Evolutionary conservation across 2,113 vertebrate species (phyloP), one percentile per base, ranked within the genome.

Genomic region (Trogon surrucura): DNA sequence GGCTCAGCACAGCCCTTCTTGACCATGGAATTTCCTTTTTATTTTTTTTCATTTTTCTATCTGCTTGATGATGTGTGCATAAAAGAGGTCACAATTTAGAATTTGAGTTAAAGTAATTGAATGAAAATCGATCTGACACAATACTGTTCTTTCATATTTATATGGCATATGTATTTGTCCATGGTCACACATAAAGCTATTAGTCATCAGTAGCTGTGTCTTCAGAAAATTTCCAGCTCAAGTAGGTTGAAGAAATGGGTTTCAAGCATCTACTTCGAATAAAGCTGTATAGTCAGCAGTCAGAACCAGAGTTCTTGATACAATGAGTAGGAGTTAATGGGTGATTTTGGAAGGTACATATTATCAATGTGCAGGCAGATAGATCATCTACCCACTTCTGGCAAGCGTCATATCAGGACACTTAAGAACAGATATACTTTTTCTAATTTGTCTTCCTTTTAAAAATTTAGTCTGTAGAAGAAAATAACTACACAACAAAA

Each of bases 211-310:
- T 69, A 84, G 30, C 17, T 85, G 11, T 71, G 25, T 71, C 36
- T 86, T 84, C 32, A 47, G 25, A 94, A 94, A 92, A 74, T 91
- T 93, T 94, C 88, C 75, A 72, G 19, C 57, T 84, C 17, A 73
- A 82, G 73, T 72, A 69, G 41, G 53, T 50, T 92, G 80, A 94
- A 91, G 23, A 70, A 10, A 56, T 45, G 19, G 4, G 19, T 72
- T 95, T 92, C 30, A 45, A 88, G 53, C 57, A 92, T 65, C 66
- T 71, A 4, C 89, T 95, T 45, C 83, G 85, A 93, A 72, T 30
- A 83, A 36, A 88, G 29, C 38, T 22, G 6, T 54, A 48, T 6
- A 38, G 36, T n/a, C 87, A 80, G 12, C 84, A 94, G 66, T 92
- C 83, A 95, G 78, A 96, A 86, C 30, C 17, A 72, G 77, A 96